Evolutionary conservation across 2,888 invertebrate species (phyloP), one percentile per base, ranked within the genome.

Genomic region (Acleris literana): DNA sequence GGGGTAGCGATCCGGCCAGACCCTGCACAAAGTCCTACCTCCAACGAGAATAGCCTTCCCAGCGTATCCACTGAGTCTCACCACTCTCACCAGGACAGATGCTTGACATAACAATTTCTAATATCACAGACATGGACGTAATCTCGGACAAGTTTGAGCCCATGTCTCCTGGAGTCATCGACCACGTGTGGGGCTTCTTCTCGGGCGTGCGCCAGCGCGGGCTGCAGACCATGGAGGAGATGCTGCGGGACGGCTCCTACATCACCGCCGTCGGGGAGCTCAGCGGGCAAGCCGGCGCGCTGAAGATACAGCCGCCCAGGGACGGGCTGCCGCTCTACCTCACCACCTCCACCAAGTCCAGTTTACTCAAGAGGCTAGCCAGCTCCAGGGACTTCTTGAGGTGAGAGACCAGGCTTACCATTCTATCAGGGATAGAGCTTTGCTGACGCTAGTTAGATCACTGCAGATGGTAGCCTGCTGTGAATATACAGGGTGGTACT

Each of bases 141-240:
- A 95, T 97, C 72, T 96, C 96, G 51, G 97, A 97, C 84, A 94
- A 95, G 69, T 98, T 97, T 82, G 96, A 96, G 79, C 96, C 97
- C 0, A 95, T 95, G 74, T 94, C 95, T 0, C 94, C 96, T 3
- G 95, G 95, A 9, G 93, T 97, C 52, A 94, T 96, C 69, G 96
- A 97, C 85, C 96, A 96, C 76, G 93, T 97, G 22, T 96, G 97
- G 94, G 97, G 97, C 2, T 97, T 97, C 84, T 95, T 98, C 79
- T 95, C 96, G 73, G 97, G 97, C 18, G 95, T 97, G 18, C 93
- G 96, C 0, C 96, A 96, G 78, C 94, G 96, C 69, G 98, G 98
- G 0, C 89, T 97, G 22, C 97, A 98, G 84, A 96, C 96, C 6
- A 97, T 97, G 56, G 98, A 98, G 82, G 95, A 96, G 86, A 96